Percentiles rank a stretch among this genome's conserved stretches.
Evolutionary conservation across 2,113 vertebrate genomes (phyloP).

Genomic region (Meleagris gallopavo): DNA sequence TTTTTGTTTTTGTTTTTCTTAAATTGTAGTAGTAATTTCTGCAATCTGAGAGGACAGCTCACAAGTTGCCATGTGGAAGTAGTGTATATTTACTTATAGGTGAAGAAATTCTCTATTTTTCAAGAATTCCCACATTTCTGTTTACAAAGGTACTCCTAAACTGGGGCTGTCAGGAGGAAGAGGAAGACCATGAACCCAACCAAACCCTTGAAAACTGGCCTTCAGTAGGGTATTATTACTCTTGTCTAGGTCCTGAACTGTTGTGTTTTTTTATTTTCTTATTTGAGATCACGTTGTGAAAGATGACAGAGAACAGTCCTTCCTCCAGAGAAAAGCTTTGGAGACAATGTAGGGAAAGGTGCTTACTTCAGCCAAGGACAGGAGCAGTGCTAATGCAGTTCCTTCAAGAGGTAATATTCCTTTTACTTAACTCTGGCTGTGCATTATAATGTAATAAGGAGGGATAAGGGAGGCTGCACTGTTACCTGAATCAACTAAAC

Average conservation of each 20-base stretch:
- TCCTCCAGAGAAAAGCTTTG: conserved; percentile 25
- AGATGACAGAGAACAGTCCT: neutral
- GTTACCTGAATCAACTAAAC: rapidly evolving
- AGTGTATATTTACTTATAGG: neutral
- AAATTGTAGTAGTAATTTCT: neutral
- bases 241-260: neutral
- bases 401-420: neutral
- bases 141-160: conserved; percentile 29
- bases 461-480: neutral
- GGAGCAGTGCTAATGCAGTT: neutral
- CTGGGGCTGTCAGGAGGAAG: neutral
- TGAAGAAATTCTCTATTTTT: neutral
- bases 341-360: neutral
- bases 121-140: neutral
- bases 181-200: neutral
- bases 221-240: neutral
- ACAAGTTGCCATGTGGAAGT: neutral
- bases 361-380: conserved; percentile 11
- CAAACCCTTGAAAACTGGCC: neutral
- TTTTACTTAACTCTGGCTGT: conserved; percentile 5
- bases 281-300: neutral
- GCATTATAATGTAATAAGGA: neutral
- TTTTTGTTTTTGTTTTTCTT: neutral
- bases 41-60: neutral
- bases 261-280: neutral